Evolutionary conservation across 2,113 vertebrate species (phyloP), one percentile per base, ranked within the genome.

Genomic region (Pelobates fuscus): DNA sequence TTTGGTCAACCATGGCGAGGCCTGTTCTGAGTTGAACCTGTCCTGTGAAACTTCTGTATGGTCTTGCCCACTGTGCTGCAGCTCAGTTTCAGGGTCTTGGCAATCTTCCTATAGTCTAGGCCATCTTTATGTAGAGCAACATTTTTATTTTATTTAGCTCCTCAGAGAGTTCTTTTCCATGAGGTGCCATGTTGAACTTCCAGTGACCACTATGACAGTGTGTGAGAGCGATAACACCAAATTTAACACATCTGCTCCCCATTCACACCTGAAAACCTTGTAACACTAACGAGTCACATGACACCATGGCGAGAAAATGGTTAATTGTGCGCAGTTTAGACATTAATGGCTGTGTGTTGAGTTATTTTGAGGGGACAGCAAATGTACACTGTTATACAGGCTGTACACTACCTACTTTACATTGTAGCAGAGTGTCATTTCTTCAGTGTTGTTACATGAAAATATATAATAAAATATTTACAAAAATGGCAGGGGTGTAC

Each of bases 141-240:
- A 2, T 14, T 49, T 49, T 14, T 17, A n/a, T n/a, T 57, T 57
- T 57, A 23, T 57, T 57, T 20, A 57, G 54, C 15, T 57, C 23
- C 20, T 57, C 54, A 25, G 54, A 57, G 54, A 52, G 46, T 57
- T 21, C 54, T 57, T 57, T 57, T 5, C 46, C 46, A 52, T 52
- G 46, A 52, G 46, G 46, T 52, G 3, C 54, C 54, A 57, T 25
- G 54, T 23, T 57, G 54, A 3, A 57, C 21, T 57, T 57, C 54
- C 54, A 57, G 54, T 57, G 20, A 57, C 54, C 54, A 57, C 17
- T 23, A 57, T 23, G 54, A 57, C 1, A 57, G 54, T n/a, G n/a
- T 1, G 54, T 2, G 54, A 57, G 54, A 57, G 54, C 54, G 23
- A 57, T 57, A 57, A 57, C 54, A 57, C 54, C 54, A 57, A 57